Evolutionary conservation across 2,797 vertebrate species (phyloP).

Genomic region (Phaenicophaeus curvirostris): DNA sequence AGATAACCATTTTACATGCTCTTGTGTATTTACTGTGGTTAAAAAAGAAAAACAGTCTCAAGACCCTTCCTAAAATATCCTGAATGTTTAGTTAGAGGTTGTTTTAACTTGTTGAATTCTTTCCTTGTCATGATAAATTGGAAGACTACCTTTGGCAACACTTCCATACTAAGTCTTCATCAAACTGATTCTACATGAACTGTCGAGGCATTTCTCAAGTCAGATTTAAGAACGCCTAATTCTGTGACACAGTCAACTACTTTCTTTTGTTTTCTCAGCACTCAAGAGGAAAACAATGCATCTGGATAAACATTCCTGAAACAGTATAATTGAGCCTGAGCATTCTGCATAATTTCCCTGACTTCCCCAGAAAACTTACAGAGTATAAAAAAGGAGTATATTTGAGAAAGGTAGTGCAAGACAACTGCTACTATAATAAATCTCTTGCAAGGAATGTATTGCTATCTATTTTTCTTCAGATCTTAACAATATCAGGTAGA

Average conservation of each 20-base stretch:
- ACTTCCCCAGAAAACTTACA: background rate
- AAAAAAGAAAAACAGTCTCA: background rate
- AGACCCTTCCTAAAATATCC: background rate
- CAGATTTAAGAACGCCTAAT: background rate
- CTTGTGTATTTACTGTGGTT: fast-evolving
- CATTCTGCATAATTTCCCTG: background rate
- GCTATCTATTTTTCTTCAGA: constrained; percentile 20
- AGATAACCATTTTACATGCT: background rate
- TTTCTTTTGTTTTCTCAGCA: background rate
- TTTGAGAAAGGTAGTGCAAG: background rate
- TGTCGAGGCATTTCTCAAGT: background rate
- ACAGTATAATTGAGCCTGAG: background rate
- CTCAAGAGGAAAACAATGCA: background rate
- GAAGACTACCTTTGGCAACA: background rate
- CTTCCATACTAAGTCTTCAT: background rate
- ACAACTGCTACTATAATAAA: background rate
- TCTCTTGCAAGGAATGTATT: constrained; percentile 32
- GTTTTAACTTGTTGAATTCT: background rate
- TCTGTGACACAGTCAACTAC: background rate
- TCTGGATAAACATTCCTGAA: background rate
- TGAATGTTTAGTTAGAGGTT: background rate
- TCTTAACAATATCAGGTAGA: background rate
- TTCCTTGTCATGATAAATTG: background rate
- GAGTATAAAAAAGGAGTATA: background rate
- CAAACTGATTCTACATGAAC: background rate